Base-by-base conservation (phyloP, 2,113 vertebrate genomes). In the Cathartes aura region DNA sequence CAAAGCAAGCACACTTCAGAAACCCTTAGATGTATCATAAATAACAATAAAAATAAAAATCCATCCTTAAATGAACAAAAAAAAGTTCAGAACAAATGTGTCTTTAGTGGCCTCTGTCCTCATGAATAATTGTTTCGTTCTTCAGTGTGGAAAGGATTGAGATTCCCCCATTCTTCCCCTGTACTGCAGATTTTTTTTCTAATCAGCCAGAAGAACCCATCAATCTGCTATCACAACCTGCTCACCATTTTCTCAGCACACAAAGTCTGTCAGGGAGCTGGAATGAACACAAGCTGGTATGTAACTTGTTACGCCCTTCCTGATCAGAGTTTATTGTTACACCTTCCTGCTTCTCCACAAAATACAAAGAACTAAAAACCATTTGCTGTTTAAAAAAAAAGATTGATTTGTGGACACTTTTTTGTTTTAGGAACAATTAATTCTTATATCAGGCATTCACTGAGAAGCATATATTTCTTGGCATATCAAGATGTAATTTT, bases 371-470 rank as follows among this genome's bases (percentile, higher is more conserved):
- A 80, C 38, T 27, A 56, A 85, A 96, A 82, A 85, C 55, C 78
- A 74, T 47, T 92, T 94, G 58, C 43, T 90, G 48, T 95, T 97
- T 89, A 74, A 95, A 91, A 32, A 91, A 32, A 68, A 84, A 96
- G 82, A 97, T 87, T 97, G 84, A 97, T 94, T 89, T 90, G 88
- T 91, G 38, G 34, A 29, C 67, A 85, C 12, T 18, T 89, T 95
- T 95, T 96, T 89, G 71, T 84, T 97, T 96, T 88, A 92, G 93
- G 96, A 97, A 91, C 79, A 95, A 94, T 94, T 96, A 60, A 88
- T 95, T 97, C 96, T 96, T 95, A 45, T 85, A 95, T 94, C 84
- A 53, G 11, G n/a, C 63, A 80, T 96, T 93, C 64, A 55, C 82
- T 88, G 88, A 92, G 93, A 94, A 72, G 27, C 74, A 52, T 89